phyloP scores from a whole-genome alignment of 2,888 invertebrate genomes.

The Dorcus parallelipipedus region DNA sequence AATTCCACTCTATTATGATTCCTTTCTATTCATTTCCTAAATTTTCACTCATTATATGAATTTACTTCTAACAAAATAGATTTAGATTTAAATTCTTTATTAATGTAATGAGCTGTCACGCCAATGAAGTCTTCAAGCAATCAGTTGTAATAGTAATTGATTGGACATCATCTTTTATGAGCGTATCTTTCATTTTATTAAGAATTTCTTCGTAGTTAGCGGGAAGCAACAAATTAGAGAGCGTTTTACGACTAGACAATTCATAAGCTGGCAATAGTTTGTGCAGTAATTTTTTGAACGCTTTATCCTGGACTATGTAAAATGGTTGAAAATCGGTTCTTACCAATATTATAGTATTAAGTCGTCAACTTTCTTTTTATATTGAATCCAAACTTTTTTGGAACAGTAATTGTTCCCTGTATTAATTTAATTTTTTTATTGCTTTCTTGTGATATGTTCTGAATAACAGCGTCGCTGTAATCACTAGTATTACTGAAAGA shows the following conservation, averaged over 20 bases:
- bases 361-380: too few species aligned
- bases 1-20: constrained; percentile 28
- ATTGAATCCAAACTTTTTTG: too few species aligned
- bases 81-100: constrained; percentile 28
- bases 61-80: constrained; percentile 27
- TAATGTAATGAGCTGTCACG: constrained; percentile 30
- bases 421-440: too few species aligned
- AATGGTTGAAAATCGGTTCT: constrained; percentile 24
- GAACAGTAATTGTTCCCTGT: too few species aligned
- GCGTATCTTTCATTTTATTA: background rate
- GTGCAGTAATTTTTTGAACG: constrained; percentile 21
- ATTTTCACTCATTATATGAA: constrained; percentile 24
- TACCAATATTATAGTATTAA: too few species aligned
- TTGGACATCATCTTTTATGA: constrained; percentile 7
- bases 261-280: constrained; percentile 22
- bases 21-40: constrained; percentile 26
- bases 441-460: too few species aligned
- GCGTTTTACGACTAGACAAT: constrained; percentile 20
- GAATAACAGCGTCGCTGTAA: too few species aligned
- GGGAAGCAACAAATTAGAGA: constrained; percentile 23
- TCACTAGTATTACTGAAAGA: too few species aligned
- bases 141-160: constrained; percentile 33
- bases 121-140: constrained; percentile 33
- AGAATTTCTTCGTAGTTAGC: constrained; percentile 15
- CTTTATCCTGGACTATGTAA: constrained; percentile 25